Evolutionary conservation across 2,797 vertebrate species (phyloP).

Genomic region (Epinephelus coioides): DNA sequence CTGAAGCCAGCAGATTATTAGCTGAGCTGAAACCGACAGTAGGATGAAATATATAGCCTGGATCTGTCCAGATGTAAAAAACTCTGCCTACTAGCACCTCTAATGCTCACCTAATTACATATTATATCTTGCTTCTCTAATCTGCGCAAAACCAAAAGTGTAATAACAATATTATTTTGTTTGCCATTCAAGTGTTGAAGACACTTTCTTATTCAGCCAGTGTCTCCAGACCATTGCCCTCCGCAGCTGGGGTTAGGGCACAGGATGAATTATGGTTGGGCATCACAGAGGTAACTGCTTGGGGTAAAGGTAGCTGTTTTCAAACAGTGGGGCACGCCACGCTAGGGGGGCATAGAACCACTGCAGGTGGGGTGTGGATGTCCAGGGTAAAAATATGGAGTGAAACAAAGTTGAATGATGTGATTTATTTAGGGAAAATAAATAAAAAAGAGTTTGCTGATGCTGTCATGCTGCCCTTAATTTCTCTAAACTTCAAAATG

Average conservation of each 20-base stretch:
- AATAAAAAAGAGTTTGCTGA: too few relatives aligned
- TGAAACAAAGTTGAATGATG: too few relatives aligned
- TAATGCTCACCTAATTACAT: slow-evolving; percentile 3
- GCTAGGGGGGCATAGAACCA: too few relatives aligned
- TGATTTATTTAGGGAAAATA: too few relatives aligned
- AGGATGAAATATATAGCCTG: not conserved
- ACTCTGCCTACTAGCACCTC: not conserved
- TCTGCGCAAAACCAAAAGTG: not conserved
- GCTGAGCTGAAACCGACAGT: not conserved
- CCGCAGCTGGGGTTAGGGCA: not conserved
- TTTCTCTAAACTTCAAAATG: too few relatives aligned
- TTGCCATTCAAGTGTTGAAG: not conserved
- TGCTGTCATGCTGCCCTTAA: too few relatives aligned
- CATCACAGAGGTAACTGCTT: not conserved
- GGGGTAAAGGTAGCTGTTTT: not conserved
- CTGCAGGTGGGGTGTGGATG: too few relatives aligned
- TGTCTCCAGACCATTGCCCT: not conserved
- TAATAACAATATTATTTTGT: not conserved
- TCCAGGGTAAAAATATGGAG: too few relatives aligned
- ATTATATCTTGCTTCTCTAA: not conserved
- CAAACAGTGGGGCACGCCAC: too few relatives aligned
- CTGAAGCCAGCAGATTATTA: not conserved
- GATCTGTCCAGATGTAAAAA: not conserved
- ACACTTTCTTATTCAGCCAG: not conserved
- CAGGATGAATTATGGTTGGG: not conserved